Percentiles rank a stretch among this genome's conserved stretches.
Conservation (phyloP, 2,113 vertebrate genomes). For the Ictidomys tridecemlineatus region DNA sequence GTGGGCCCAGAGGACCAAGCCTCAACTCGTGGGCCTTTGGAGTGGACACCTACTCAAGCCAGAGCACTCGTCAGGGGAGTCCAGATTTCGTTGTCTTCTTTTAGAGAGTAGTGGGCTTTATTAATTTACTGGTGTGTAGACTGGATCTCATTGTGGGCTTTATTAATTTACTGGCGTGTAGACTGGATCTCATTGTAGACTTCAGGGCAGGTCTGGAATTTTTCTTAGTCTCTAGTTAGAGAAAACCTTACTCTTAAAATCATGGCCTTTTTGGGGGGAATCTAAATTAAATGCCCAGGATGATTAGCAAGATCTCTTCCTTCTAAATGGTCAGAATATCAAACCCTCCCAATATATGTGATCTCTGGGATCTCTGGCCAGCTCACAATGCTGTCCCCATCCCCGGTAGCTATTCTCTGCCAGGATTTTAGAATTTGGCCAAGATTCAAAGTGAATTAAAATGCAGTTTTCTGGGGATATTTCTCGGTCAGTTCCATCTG, state of each 20-base stretch:
- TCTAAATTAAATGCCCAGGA: background rate
- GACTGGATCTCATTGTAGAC: background rate
- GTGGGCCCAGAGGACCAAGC: background rate
- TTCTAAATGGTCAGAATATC: too few species aligned
- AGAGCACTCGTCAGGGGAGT: background rate
- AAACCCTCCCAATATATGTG: too few species aligned
- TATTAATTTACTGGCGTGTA: background rate
- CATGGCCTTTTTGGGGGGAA: background rate
- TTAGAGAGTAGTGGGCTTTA: background rate
- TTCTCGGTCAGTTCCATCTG: too few species aligned
- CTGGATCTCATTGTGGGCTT: background rate
- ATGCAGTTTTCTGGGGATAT: too few species aligned
- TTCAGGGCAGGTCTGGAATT: background rate
- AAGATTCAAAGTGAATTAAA: too few species aligned
- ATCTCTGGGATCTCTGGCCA: too few species aligned
- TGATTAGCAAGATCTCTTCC: background rate
- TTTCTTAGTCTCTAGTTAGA: background rate
- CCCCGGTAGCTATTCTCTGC: too few species aligned
- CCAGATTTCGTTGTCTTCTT: background rate
- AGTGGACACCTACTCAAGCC: background rate
- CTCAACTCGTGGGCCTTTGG: too few species aligned
- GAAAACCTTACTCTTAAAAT: background rate
- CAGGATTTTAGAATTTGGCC: too few species aligned
- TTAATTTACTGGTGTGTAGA: background rate
- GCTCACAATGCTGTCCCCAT: too few species aligned